Base-by-base conservation (phyloP, 2,113 vertebrate species). In the Psilopsiagon aurifrons region DNA sequence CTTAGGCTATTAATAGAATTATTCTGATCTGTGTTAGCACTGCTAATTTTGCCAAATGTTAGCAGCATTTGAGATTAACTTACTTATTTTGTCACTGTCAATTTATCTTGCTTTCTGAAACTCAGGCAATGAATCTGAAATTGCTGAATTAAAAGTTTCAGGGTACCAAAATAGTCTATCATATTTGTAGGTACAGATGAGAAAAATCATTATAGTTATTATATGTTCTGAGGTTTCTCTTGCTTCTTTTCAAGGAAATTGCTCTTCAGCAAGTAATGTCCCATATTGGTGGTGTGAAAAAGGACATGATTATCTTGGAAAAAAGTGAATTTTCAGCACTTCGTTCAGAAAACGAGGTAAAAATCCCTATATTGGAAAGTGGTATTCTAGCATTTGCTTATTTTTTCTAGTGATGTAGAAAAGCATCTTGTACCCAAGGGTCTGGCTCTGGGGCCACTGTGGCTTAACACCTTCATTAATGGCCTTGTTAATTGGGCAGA, bases 241-340 rank as follows among this genome's bases (percentile, higher is more conserved):
- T 90, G 67, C 55, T 15, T 80, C 86, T 93, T 97, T 95, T 76
- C 70, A 94, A 99, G 99, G 99, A 99, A 97, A 99, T 99, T 87
- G 98, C 98, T 96, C 96, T 99, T 97, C 99, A 99, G 97, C 99
- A 98, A 85, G 97, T 99, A 49, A 99, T 99, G 99, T 99, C 99
- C 90, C 98, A 99, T 86, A 99, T 99, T 87, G 97, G 98, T 24
- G 92, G 97, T 0, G 98, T 99, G 43, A 99, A 99, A 97, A 99
- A 99, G 93, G 99, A 99, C 96, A 99, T 99, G 99, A 98, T 99
- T 69, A 99, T 99, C 96, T 98, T 99, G 83, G 99, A 99, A 97
- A 99, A 99, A 98, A 99, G 99, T 92, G 99, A 99, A 97, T 99
- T 99, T 97, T 99, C 99, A 54, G 96, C 98, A 19, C 98, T 99